phyloP scores from a whole-genome alignment of 2,888 invertebrate species.

The Morpho deidamia region DNA sequence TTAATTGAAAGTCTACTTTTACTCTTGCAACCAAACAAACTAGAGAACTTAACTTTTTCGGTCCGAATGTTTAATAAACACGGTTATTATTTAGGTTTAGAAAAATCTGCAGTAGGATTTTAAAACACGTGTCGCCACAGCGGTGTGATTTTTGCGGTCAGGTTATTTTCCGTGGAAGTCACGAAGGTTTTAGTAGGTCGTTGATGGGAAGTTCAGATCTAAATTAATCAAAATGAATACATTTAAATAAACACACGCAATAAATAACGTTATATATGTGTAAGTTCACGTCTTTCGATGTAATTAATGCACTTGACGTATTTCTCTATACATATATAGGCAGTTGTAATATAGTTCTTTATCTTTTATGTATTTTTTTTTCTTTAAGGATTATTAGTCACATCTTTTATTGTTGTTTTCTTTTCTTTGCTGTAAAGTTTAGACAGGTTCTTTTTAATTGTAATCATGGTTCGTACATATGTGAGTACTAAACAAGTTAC shows the following conservation, averaged over 20 bases:
- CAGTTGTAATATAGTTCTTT: constrained; percentile 38
- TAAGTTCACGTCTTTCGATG: constrained; percentile 39
- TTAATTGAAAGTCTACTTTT: no score
- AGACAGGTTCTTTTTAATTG: constrained; percentile 14
- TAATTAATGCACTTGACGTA: constrained; percentile 69
- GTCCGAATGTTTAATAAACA: no score
- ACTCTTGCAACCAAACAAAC: no score
- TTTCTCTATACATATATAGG: constrained; percentile 39
- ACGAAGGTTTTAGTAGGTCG: no score
- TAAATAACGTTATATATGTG: constrained; percentile 8
- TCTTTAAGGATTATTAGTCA: neutral
- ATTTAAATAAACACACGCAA: constrained; percentile 13
- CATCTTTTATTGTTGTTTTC: constrained; percentile 5
- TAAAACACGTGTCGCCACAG: no score
- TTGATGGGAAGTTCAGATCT: no score
- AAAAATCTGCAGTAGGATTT: no score
- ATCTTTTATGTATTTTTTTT: neutral
- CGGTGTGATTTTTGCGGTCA: no score
- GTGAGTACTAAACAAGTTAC: constrained; percentile 30
- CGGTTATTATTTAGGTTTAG: no score
- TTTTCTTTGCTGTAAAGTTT: constrained; percentile 8
- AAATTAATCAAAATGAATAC: no score
- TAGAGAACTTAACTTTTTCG: no score
- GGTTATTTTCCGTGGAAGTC: no score
- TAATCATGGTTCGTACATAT: constrained; percentile 20